phyloP scores from a whole-genome alignment of 2,797 vertebrate species.

The Pipistrellus pygmaeus region DNA sequence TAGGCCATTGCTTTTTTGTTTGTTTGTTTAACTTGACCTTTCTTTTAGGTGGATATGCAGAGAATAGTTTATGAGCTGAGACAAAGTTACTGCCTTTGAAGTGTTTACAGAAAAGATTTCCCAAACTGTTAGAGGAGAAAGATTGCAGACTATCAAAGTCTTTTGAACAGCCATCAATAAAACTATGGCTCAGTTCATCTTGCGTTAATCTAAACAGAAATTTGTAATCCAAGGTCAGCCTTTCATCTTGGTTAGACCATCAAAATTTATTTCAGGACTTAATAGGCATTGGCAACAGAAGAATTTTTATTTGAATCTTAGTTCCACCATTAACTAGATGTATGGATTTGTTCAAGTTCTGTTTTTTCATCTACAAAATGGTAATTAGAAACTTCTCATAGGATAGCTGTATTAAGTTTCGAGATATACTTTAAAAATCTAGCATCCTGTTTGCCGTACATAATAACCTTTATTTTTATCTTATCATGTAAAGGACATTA shows the following conservation, averaged over 20 bases:
- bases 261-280: slow-evolving; percentile 32
- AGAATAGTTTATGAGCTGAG: slow-evolving; percentile 49
- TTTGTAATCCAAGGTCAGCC: slow-evolving; percentile 57
- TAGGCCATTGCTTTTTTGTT: not conserved
- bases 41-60: slow-evolving; percentile 25
- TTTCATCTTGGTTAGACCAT: slow-evolving; percentile 62
- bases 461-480: not conserved
- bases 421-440: not conserved
- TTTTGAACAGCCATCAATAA: slow-evolving; percentile 68
- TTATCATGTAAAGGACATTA: not conserved
- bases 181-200: slow-evolving; percentile 47
- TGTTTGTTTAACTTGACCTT: slow-evolving; percentile 1
- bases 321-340: not conserved
- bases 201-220: slow-evolving; percentile 71
- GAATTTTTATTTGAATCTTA: slow-evolving; percentile 9
- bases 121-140: slow-evolving; percentile 53
- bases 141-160: slow-evolving; percentile 62
- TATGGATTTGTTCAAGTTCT: not conserved
- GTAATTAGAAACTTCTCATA: not conserved
- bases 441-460: not conserved
- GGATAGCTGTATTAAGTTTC: not conserved
- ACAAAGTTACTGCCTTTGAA: slow-evolving; percentile 50
- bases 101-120: slow-evolving; percentile 50
- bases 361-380: not conserved
- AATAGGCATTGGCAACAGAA: not conserved